These are phyloP conservation scores for Brachypalpus laphriformis DNA, from an alignment of 2,888 invertebrate species.

Conservation along the genomic window DNA sequence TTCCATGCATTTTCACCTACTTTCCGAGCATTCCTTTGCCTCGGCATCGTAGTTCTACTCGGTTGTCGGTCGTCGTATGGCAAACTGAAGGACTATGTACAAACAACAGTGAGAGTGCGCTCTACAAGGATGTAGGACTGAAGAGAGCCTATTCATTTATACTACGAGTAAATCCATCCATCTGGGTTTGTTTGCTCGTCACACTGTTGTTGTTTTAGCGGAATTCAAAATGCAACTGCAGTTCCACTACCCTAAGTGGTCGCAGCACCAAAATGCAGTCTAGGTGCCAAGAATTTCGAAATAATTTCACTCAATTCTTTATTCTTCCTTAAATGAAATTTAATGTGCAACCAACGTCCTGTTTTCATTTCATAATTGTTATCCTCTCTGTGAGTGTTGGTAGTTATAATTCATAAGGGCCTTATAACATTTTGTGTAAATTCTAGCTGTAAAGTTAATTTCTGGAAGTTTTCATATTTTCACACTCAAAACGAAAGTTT, in stretches of 20 bases:
- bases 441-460: slow-evolving; percentile 5
- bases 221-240: too few relatives aligned
- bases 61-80: neutral
- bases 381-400: slow-evolving; percentile 16
- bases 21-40: slow-evolving; percentile 22
- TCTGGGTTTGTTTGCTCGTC: slow-evolving; percentile 45
- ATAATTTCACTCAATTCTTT: slow-evolving; percentile 37
- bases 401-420: slow-evolving; percentile 19
- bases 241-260: neutral
- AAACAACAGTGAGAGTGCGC: slow-evolving; percentile 3
- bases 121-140: neutral
- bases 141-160: slow-evolving; percentile 52
- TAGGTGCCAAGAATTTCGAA: slow-evolving; percentile 38
- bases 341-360: slow-evolving; percentile 44
- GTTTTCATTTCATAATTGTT: slow-evolving; percentile 55
- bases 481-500: neutral
- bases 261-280: neutral
- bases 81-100: slow-evolving; percentile 26
- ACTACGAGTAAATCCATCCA: slow-evolving; percentile 28
- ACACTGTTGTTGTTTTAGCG: neutral
- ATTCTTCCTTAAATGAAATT: slow-evolving; percentile 51
- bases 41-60: neutral
- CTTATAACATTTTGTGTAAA: slow-evolving; percentile 8
- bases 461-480: slow-evolving; percentile 13
- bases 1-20: slow-evolving; percentile 66